Evolutionary conservation across 1,140 invertebrate genomes (phyloP).

Genomic region (Anastrepha ludens): DNA sequence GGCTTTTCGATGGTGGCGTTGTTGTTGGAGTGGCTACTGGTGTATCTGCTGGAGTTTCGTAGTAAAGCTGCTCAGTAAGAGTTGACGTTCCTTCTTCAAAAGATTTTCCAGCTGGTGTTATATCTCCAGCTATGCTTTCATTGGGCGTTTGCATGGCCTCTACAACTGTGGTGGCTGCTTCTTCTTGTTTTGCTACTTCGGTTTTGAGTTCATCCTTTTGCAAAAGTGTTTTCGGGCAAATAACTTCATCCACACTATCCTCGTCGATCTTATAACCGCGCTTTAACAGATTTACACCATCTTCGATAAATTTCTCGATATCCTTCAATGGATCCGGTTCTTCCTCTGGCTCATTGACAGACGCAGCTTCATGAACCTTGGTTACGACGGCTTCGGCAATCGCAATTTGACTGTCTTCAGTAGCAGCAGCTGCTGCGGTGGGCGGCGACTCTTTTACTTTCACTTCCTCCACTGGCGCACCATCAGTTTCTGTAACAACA

Average conservation of each 20-base stretch:
- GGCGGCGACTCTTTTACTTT: background rate
- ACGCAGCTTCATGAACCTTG: background rate
- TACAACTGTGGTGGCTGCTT: background rate
- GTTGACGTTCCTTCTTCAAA: background rate
- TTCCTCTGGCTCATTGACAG: slow-evolving; percentile 17
- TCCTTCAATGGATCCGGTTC: slow-evolving; percentile 65
- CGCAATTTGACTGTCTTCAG: background rate
- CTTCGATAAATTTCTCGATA: slow-evolving; percentile 71
- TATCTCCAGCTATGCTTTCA: slow-evolving; percentile 20
- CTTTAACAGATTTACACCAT: slow-evolving; percentile 69
- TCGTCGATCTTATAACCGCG: slow-evolving; percentile 66
- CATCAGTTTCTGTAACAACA: background rate
- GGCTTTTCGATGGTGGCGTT: slow-evolving; percentile 55
- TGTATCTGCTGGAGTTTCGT: slow-evolving; percentile 60
- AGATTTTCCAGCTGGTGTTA: slow-evolving; percentile 10
- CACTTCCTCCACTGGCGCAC: background rate
- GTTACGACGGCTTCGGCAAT: background rate
- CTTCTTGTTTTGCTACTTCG: background rate
- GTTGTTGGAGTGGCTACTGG: slow-evolving; percentile 53
- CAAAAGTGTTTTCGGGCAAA: background rate
- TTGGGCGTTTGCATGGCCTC: slow-evolving; percentile 14
- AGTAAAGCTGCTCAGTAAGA: background rate
- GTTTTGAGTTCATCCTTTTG: slow-evolving; percentile 33
- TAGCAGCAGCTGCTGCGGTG: background rate
- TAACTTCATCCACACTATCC: slow-evolving; percentile 56